Evolutionary conservation across 2,113 vertebrate species (phyloP).

Genomic region (Hemichromis elongatus): DNA sequence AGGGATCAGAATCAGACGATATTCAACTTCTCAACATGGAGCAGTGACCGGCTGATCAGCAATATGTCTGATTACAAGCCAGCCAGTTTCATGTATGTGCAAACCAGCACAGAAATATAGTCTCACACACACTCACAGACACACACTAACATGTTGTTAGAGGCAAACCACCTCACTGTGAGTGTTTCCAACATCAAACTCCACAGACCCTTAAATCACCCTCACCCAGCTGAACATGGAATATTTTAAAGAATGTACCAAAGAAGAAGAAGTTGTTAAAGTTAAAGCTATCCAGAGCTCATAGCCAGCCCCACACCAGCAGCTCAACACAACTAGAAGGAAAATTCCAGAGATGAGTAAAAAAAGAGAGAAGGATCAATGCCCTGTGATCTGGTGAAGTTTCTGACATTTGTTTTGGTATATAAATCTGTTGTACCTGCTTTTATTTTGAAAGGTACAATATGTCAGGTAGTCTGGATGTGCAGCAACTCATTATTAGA

Average conservation of each 20-base stretch:
- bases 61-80: neutral
- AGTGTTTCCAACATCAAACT: neutral
- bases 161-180: neutral
- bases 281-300: neutral
- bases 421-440: neutral
- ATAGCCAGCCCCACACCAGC: neutral
- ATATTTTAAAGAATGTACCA: neutral
- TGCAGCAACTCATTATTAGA: neutral
- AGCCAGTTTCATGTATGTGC: neutral
- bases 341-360: neutral
- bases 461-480: neutral
- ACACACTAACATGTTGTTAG: neutral
- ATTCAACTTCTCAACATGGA: neutral
- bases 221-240: neutral
- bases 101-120: neutral
- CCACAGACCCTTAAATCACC: neutral
- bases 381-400: neutral
- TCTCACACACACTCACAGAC: neutral
- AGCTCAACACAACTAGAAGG: neutral
- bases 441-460: neutral
- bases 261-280: neutral
- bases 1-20: neutral
- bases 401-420: neutral
- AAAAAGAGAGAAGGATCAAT: neutral
- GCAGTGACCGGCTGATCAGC: neutral